A percentile compares a stretch with the other conserved stretches of the same genome.
These are phyloP conservation scores for Clivina fossor DNA, from an alignment of 2,888 invertebrate genomes.

Conservation along the genomic window DNA sequence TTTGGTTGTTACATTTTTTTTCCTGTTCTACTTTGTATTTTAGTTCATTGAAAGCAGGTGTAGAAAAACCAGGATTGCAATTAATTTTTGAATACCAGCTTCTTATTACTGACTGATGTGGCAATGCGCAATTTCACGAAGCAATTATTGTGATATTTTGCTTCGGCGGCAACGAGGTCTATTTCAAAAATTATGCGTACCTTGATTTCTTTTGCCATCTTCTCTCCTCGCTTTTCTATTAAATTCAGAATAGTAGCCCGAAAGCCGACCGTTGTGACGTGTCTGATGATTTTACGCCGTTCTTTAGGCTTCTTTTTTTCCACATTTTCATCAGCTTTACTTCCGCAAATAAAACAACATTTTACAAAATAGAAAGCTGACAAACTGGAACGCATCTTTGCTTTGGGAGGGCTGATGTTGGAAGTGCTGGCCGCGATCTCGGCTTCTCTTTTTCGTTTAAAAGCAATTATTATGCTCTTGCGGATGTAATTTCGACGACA, in stretches of 20 bases:
- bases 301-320: constrained; percentile 45
- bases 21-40: no score
- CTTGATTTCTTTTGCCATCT: constrained; percentile 41
- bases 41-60: no score
- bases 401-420: constrained; percentile 42
- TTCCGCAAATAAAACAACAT: constrained; percentile 47
- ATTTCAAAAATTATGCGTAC: constrained; percentile 35
- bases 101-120: no score
- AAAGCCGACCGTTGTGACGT: constrained; percentile 43
- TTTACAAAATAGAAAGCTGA: constrained; percentile 45
- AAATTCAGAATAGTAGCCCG: constrained; percentile 40
- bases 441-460: constrained; percentile 43
- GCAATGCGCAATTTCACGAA: no score
- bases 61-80: no score
- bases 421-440: constrained; percentile 43
- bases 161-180: constrained; percentile 39
- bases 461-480: constrained; percentile 41
- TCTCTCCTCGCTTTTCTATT: no score
- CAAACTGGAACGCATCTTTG: constrained; percentile 43
- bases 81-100: no score
- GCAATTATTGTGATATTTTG: constrained; percentile 44
- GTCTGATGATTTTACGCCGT: constrained; percentile 41
- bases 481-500: constrained; percentile 43
- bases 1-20: no score
- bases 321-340: constrained; percentile 46